Evolutionary conservation across 2,797 vertebrate genomes (phyloP).

Genomic region (Antrozous pallidus): DNA sequence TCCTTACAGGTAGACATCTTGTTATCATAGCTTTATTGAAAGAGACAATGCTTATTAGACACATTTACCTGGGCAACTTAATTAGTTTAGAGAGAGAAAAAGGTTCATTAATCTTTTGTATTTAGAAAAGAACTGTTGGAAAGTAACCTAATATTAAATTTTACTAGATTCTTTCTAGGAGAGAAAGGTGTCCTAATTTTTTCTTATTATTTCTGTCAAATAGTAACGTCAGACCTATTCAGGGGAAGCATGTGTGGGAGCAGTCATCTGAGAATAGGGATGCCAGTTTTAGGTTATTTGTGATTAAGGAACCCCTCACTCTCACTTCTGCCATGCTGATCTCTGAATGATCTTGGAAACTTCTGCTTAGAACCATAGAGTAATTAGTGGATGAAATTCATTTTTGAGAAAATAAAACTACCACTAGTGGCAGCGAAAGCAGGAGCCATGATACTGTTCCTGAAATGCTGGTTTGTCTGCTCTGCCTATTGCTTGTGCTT

Average conservation of each 20-base stretch:
- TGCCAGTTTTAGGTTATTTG: constrained; percentile 11
- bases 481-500: neutral
- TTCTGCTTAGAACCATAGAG: neutral
- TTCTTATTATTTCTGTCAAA: neutral
- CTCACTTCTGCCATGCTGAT: neutral
- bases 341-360: constrained; percentile 29
- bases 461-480: neutral
- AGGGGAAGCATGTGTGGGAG: neutral
- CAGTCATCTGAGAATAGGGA: neutral
- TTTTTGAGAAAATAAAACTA: neutral
- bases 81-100: neutral
- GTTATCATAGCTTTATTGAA: constrained; percentile 6
- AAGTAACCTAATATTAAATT: constrained; percentile 4
- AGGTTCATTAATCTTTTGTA: neutral
- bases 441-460: neutral
- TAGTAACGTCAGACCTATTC: neutral
- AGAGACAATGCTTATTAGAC: neutral
- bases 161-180: constrained; percentile 10
- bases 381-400: constrained; percentile 21
- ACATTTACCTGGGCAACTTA: neutral
- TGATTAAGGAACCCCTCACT: neutral
- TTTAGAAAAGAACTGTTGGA: constrained; percentile 31
- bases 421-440: neutral
- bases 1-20: neutral
- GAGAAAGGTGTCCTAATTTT: neutral